Percentiles rank a stretch among this genome's conserved stretches.
These are phyloP conservation scores for Caenorhabditis briggsae DNA, from an alignment of 1,140 invertebrate genomes.

Conservation along the genomic window DNA sequence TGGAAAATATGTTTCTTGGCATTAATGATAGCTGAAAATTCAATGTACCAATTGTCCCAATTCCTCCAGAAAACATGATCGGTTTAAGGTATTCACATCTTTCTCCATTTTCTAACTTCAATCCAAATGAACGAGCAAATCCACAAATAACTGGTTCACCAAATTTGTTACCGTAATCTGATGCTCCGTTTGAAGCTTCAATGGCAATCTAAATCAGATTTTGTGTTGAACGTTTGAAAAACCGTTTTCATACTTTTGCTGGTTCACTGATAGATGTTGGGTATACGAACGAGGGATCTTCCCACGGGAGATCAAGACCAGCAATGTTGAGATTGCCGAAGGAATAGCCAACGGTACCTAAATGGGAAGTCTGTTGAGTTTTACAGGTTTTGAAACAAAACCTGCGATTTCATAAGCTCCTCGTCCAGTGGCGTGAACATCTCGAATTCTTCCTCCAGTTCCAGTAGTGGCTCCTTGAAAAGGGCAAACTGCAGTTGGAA, in stretches of 20 bases:
- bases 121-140: slow-evolving; percentile 91
- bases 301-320: slow-evolving; percentile 89
- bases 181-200: slow-evolving; percentile 96
- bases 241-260: slow-evolving; percentile 82
- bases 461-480: slow-evolving; percentile 93
- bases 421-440: slow-evolving; percentile 87
- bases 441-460: slow-evolving; percentile 92
- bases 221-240: background rate
- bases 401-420: slow-evolving; percentile 93
- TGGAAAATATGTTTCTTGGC: background rate
- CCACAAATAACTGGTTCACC: slow-evolving; percentile 91
- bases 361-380: background rate
- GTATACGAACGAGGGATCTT: slow-evolving; percentile 82
- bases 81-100: slow-evolving; percentile 95
- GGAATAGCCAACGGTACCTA: slow-evolving; percentile 86
- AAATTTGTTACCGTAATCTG: slow-evolving; percentile 99
- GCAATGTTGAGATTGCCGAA: slow-evolving; percentile 92
- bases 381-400: background rate
- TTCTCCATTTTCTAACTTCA: slow-evolving; percentile 77
- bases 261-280: slow-evolving; percentile 91
- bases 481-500: slow-evolving; percentile 87
- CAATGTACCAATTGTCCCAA: slow-evolving; percentile 87
- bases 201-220: slow-evolving; percentile 81
- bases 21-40: background rate
- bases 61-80: slow-evolving; percentile 97